Evolutionary conservation across 2,888 invertebrate genomes (phyloP), one percentile per base, ranked within the genome.

Genomic region (Branchipolynoe longqiensis): DNA sequence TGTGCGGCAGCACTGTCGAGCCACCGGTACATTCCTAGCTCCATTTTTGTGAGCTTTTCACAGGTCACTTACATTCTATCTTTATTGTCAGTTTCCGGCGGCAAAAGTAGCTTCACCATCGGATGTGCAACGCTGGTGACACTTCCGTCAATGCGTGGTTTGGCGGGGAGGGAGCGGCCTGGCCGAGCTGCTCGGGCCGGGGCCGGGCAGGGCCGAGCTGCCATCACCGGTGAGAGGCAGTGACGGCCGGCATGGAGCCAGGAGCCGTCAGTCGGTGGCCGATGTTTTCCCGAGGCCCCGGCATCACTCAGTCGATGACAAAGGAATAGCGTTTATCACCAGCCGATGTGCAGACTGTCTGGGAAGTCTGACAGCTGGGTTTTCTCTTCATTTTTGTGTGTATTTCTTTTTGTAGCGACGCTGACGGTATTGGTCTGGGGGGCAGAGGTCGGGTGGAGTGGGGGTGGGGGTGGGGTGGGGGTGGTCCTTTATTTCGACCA

Each of bases 321-420:
- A 78, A 78, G 48, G 78, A 48, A 78, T 78, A 78, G 48, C 78
- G 78, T 78, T 78, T 78, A 54, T 78, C 78, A 6, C 1, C 28
- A n/a, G 41, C 28, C 14, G 78, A 78, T 78, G 41, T 41, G 48
- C 78, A 48, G 78, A 33, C 78, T 28, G 22, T 78, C 78, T 78
- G 78, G 78, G 78, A 78, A 78, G 78, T 31, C n/a, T 78, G 78
- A 78, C 78, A 78, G 78, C 78, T 78, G 73, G 48, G 58, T 58
- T 58, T 58, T 58, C 22, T 69, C 18, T 58, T 62, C n/a, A n/a
- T n/a, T n/a, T n/a, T n/a, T n/a, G n/a, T n/a, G n/a, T n/a, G n/a
- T n/a, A n/a, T n/a, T n/a, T n/a, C n/a, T n/a, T n/a, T n/a, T n/a
- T n/a, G n/a, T n/a, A n/a, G n/a, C n/a, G n/a, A n/a, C n/a, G n/a